Conservation (phyloP, 1,140 invertebrate species). For the Grapholita molesta region DNA sequence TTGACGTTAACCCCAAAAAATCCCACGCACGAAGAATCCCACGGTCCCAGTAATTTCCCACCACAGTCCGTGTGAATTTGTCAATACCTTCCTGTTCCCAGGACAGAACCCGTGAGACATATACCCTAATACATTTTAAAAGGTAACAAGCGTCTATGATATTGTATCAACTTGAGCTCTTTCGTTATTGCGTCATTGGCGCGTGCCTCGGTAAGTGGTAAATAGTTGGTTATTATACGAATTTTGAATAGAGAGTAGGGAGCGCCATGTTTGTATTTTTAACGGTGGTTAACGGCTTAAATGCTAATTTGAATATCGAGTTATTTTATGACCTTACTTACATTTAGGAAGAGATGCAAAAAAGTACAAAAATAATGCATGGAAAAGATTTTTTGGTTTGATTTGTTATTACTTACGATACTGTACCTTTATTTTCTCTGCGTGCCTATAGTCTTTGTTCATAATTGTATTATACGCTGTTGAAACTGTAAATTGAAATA, state of each 20-base stretch:
- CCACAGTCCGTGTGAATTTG: neutral
- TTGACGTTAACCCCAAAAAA: neutral
- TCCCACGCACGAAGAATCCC: neutral
- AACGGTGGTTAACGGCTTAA: neutral
- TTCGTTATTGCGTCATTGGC: neutral
- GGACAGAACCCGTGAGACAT: neutral
- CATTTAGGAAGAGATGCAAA: too few relatives aligned
- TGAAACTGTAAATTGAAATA: too few relatives aligned
- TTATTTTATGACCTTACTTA: too few relatives aligned
- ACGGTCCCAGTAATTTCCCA: constrained; percentile 4
- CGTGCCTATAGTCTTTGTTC: too few relatives aligned
- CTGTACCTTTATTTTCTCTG: too few relatives aligned
- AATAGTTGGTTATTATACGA: constrained; percentile 3
- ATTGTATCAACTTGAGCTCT: neutral
- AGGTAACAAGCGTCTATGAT: neutral
- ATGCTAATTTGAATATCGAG: neutral
- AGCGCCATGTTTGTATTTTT: neutral
- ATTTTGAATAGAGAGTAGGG: neutral
- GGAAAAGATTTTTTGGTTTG: too few relatives aligned
- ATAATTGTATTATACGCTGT: too few relatives aligned
- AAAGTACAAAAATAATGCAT: too few relatives aligned
- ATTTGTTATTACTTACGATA: too few relatives aligned
- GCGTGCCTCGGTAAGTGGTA: constrained; percentile 5
- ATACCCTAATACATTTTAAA: neutral
- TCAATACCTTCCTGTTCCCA: neutral